Conservation (phyloP, 2,113 vertebrate species). For the Zeus faber region DNA sequence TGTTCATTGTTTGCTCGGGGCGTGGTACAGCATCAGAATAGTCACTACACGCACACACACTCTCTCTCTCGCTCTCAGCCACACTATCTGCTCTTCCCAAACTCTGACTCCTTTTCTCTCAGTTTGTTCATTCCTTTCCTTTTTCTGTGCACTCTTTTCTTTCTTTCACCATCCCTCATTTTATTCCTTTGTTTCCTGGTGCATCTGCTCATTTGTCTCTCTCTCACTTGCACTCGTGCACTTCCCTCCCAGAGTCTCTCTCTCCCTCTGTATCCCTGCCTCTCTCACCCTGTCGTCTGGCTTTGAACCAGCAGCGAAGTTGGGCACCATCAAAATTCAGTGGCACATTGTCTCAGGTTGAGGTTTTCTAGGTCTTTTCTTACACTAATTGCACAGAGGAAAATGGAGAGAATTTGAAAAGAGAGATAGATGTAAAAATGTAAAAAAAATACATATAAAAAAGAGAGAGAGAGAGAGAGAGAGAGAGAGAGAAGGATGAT, state of each 20-base stretch:
- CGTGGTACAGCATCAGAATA: slow-evolving; percentile 65
- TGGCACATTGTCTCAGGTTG: slow-evolving; percentile 65
- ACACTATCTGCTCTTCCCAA: background rate
- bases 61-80: slow-evolving; percentile 25
- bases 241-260: background rate
- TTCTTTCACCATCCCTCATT: background rate
- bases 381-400: slow-evolving; percentile 70
- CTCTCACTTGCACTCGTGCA: background rate
- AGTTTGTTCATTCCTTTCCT: slow-evolving; percentile 8
- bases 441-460: background rate
- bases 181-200: background rate
- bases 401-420: slow-evolving; percentile 9
- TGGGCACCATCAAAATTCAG: slow-evolving; percentile 57
- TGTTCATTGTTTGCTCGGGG: slow-evolving; percentile 72
- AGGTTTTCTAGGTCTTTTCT: slow-evolving; percentile 58
- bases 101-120: slow-evolving; percentile 1
- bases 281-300: slow-evolving; percentile 26
- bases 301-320: slow-evolving; percentile 58
- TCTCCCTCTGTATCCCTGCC: slow-evolving; percentile 15
- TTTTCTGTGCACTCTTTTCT: too few relatives aligned
- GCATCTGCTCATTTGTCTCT: background rate
- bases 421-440: background rate
- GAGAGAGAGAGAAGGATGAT: slow-evolving; percentile 38
- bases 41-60: slow-evolving; percentile 54
- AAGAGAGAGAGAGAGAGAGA: background rate